Base-by-base conservation (phyloP, 2,797 vertebrate genomes). In the Allobates femoralis region DNA sequence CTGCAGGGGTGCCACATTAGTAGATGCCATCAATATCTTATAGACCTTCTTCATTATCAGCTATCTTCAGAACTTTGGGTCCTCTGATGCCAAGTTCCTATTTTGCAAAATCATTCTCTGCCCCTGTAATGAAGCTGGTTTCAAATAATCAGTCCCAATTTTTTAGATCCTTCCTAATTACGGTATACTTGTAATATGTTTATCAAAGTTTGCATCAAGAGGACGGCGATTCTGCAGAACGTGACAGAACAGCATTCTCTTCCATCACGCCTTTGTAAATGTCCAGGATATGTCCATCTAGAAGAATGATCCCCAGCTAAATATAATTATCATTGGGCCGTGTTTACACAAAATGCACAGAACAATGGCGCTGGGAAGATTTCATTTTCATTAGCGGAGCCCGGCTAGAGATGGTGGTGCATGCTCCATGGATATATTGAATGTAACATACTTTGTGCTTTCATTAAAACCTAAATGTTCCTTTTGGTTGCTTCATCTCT, bases 401-500 rank as follows among this genome's bases (percentile, higher is more conserved):
- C 88, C 92, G 89, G 85, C 87, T 91, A 92, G 94, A 89, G 90
- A 91, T 85, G 91, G 87, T 84, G 84, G 89, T 85, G 85, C 89
- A 90, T 92, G 91, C 90, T 90, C 81, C 81, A 90, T 91, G 89
- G 87, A 66, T 92, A 91, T 93, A 91, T 90, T 92, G 89, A 93
- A 94, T 89, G 90, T 91, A 92, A 89, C 89, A 34, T 89, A 83
- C 93, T 93, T 93, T 91, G 90, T 90, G 76, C 91, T 92, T 92
- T 90, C 89, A 80, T 85, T 85, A 91, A 90, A 93, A 92, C 90
- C 92, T 87, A 93, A 94, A 93, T 85, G 90, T 93, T 92, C 82
- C 83, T 91, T 90, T 94, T 94, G 93, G 91, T 92, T 92, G 92
- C 92, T 66, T 90, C 90, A 91, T 90, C 90, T 89, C 88, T 90